These are phyloP conservation scores for Malurus leucopterus DNA, from an alignment of 2,797 vertebrate species.

Conservation along the genomic window DNA sequence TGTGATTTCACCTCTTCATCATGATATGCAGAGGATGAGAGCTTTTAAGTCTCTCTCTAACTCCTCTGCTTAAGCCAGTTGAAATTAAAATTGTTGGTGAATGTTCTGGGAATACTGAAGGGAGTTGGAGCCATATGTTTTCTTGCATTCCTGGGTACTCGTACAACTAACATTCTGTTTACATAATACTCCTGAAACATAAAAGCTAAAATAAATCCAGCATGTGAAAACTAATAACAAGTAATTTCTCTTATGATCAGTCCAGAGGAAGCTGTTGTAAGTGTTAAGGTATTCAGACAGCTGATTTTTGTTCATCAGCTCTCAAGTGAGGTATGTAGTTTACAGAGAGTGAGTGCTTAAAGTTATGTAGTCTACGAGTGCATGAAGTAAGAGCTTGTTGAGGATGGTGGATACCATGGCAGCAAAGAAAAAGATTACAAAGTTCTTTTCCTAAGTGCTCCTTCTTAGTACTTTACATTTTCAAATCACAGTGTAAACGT, in stretches of 20 bases:
- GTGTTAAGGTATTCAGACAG: constrained; percentile 56
- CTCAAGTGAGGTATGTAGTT: constrained; percentile 50
- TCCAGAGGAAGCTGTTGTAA: constrained; percentile 45
- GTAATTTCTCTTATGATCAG: constrained; percentile 17
- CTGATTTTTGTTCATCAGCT: constrained; percentile 60
- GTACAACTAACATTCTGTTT: constrained; percentile 28
- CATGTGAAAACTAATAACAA: constrained; percentile 38
- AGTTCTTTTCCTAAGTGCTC: constrained; percentile 38
- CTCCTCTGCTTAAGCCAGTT: background rate
- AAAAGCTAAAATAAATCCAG: constrained; percentile 47
- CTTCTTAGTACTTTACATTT: constrained; percentile 45
- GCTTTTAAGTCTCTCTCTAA: background rate
- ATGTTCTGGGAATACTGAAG: background rate
- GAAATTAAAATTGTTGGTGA: constrained; percentile 25
- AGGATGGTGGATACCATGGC: constrained; percentile 18
- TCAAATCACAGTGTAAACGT: constrained; percentile 40
- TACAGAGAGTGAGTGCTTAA: constrained; percentile 35
- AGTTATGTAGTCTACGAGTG: constrained; percentile 2
- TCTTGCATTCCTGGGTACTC: constrained; percentile 8
- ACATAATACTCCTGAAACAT: constrained; percentile 18
- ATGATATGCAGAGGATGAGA: background rate
- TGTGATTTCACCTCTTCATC: background rate
- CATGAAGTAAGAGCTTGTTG: constrained; percentile 11
- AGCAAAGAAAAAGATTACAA: constrained; percentile 28
- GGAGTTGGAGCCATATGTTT: background rate